Conservation (phyloP, 2,797 vertebrate genomes). For the Falco naumanni region DNA sequence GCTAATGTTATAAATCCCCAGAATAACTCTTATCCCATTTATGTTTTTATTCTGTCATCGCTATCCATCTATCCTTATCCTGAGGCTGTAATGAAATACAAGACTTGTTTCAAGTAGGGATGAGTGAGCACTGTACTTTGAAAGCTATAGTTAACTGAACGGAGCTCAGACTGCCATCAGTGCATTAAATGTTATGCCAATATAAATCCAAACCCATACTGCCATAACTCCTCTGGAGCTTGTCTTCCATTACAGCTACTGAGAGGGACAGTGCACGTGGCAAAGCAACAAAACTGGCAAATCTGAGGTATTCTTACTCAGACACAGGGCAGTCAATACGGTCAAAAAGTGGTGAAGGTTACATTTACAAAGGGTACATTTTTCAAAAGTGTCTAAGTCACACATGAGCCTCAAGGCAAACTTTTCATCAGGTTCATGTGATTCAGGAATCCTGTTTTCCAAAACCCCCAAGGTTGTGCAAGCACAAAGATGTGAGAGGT, state of each 20-base stretch:
- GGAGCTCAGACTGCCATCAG: not conserved
- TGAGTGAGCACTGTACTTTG: not conserved
- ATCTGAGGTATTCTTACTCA: not conserved
- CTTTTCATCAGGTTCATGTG: not conserved
- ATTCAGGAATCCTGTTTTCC: not conserved
- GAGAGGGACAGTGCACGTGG: not conserved
- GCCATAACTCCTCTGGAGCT: not conserved
- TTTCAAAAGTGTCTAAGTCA: not conserved
- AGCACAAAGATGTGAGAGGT: not conserved
- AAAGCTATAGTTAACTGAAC: not conserved
- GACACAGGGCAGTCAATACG: not conserved
- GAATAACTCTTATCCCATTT: constrained; percentile 40
- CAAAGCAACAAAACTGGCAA: not conserved
- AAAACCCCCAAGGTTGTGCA: not conserved
- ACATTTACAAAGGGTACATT: not conserved
- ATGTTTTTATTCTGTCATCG: constrained; percentile 36
- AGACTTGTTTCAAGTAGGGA: constrained; percentile 5
- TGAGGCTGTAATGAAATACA: constrained; percentile 38
- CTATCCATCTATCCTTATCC: constrained; percentile 32
- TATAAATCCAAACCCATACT: not conserved
- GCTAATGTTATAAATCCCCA: constrained; percentile 34
- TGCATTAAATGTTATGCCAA: not conserved
- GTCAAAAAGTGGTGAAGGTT: not conserved
- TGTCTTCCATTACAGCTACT: not conserved
- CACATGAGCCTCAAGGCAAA: not conserved